Evolutionary conservation across 2,888 invertebrate species (phyloP).

Genomic region (Campaea margaritaria): DNA sequence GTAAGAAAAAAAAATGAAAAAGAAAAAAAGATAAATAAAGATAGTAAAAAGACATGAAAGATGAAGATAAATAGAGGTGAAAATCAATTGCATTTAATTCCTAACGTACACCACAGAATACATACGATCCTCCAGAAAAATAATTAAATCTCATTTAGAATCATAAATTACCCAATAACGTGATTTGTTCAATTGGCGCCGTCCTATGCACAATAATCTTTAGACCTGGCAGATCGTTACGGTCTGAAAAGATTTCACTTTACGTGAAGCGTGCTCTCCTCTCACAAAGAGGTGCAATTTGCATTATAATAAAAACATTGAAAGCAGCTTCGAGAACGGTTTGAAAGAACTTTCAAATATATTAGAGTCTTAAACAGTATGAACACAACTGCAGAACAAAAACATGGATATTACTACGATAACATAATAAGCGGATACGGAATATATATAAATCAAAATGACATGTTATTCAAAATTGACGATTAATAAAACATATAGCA

Average conservation of each 20-base stretch:
- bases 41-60: no score
- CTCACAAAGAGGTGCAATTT: constrained; percentile 76
- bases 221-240: constrained; percentile 44
- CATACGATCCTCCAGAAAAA: background rate
- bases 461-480: no score
- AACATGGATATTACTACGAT: no score
- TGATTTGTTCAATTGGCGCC: constrained; percentile 31
- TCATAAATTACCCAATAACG: constrained; percentile 13
- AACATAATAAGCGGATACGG: no score
- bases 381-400: background rate
- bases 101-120: background rate
- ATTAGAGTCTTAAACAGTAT: background rate
- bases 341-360: constrained; percentile 52
- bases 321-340: constrained; percentile 57
- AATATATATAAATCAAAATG: no score
- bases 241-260: constrained; percentile 56
- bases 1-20: no score
- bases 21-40: no score
- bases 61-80: background rate
- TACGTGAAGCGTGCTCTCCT: constrained; percentile 58
- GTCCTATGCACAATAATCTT: constrained; percentile 30
- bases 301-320: constrained; percentile 79
- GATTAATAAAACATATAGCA: no score
- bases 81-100: background rate
- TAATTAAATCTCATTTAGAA: constrained; percentile 10